A percentile compares a stretch with the other conserved stretches of the same genome.
Evolutionary conservation across 2,113 vertebrate genomes (phyloP).

Genomic region (Microtus montanus): DNA sequence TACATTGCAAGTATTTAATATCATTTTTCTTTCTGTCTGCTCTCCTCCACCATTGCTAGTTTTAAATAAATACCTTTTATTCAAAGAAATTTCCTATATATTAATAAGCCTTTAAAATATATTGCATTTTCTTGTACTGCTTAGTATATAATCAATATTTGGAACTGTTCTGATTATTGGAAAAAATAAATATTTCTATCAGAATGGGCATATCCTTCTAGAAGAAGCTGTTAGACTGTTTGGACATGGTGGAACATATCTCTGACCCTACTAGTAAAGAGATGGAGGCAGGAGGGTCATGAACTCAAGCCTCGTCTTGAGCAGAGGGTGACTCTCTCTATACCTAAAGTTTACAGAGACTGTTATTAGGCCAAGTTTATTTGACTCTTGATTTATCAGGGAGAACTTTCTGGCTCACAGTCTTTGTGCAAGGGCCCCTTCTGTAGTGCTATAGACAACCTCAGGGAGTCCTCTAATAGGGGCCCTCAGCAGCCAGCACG

Average conservation of each 20-base stretch:
- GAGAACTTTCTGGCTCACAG: neutral
- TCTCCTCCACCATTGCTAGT: too few species aligned
- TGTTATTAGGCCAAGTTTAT: neutral
- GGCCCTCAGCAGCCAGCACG: neutral
- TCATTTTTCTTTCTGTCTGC: neutral
- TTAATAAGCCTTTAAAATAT: neutral
- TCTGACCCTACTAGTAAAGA: neutral
- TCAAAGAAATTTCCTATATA: neutral
- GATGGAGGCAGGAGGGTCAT: neutral
- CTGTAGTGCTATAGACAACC: too few species aligned
- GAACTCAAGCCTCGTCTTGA: neutral
- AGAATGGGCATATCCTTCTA: neutral
- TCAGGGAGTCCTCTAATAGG: too few species aligned
- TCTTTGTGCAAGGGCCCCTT: neutral
- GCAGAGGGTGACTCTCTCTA: neutral
- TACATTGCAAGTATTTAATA: too few species aligned
- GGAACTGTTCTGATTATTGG: neutral
- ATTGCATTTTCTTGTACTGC: neutral
- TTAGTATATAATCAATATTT: neutral
- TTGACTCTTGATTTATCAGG: neutral
- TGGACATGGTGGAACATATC: neutral
- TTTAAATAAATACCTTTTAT: neutral
- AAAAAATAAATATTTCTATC: neutral
- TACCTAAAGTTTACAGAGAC: neutral
- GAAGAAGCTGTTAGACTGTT: neutral